phyloP scores from a whole-genome alignment of 64 coral and sea anemone genomes.

The Actinia tenebrosa region DNA sequence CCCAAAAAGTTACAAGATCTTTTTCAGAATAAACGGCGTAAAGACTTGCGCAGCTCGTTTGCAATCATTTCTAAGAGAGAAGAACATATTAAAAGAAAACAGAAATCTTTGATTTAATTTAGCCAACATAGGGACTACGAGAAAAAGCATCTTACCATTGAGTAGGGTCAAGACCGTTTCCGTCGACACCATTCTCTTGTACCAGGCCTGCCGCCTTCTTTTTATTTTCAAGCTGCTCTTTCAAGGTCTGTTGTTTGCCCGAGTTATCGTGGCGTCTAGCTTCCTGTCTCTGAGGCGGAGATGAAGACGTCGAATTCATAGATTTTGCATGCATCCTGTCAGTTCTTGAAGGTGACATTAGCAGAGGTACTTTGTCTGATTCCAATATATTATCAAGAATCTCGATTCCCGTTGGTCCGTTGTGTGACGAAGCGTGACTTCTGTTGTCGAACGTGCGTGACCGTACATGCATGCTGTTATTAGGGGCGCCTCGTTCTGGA shows the following conservation, averaged over 20 bases:
- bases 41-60: too few species aligned
- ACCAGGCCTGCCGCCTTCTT: conserved; percentile 53
- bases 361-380: not conserved
- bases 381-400: conserved; percentile 1
- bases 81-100: not conserved
- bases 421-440: not conserved
- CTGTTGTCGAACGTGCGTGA: conserved; percentile 1
- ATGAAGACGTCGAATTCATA: conserved; percentile 3
- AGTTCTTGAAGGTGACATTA: not conserved
- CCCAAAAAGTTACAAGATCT: too few species aligned
- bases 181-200: conserved; percentile 29
- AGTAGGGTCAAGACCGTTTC: conserved; percentile 47
- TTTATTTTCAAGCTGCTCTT: conserved; percentile 71
- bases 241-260: conserved; percentile 41
- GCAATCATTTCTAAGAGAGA: not conserved
- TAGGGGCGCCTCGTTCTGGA: not conserved
- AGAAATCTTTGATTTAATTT: too few species aligned
- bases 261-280: not conserved
- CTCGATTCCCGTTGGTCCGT: not conserved
- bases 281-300: conserved; percentile 21
- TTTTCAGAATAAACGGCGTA: too few species aligned
- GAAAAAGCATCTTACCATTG: conserved; percentile 45
- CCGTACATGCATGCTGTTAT: not conserved
- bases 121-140: not conserved
- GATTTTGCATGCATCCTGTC: not conserved